Evolutionary conservation across 2,888 invertebrate genomes (phyloP).

Genomic region (Boloria selene): DNA sequence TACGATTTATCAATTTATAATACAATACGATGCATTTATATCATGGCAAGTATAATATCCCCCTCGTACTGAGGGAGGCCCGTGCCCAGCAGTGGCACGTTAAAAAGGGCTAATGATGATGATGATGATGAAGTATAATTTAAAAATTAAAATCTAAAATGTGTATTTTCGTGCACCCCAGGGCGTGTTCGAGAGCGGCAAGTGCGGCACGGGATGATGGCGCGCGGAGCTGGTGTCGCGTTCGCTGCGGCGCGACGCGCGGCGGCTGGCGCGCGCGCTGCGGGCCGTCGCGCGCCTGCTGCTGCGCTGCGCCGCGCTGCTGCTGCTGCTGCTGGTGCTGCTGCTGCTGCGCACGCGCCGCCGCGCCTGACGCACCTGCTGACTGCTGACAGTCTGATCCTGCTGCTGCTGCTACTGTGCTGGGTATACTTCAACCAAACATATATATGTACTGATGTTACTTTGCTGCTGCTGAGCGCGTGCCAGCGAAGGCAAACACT

Average conservation of each 20-base stretch:
- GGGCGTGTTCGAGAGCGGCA: conserved; percentile 93
- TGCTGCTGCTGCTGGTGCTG: conserved; percentile 34
- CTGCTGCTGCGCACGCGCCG: conserved; percentile 5
- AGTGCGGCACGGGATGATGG: conserved; percentile 89
- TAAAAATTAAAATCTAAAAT: too few species aligned
- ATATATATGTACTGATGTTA: too few species aligned
- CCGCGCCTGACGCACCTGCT: neutral
- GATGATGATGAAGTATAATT: too few species aligned
- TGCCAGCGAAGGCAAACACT: too few species aligned
- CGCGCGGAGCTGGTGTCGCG: conserved; percentile 62
- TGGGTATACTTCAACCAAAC: neutral
- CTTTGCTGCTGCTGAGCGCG: too few species aligned
- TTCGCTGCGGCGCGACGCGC: conserved; percentile 49
- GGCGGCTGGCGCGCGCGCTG: conserved; percentile 45
- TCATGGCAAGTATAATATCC: too few species aligned
- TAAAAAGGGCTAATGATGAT: too few species aligned
- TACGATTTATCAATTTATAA: too few species aligned
- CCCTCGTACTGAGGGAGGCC: too few species aligned
- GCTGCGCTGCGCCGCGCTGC: conserved; percentile 47
- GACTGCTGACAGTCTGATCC: neutral
- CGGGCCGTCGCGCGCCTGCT: conserved; percentile 46
- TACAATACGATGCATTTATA: too few species aligned
- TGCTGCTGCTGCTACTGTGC: neutral
- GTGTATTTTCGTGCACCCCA: conserved; percentile 39
- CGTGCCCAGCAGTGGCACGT: too few species aligned